Evolutionary conservation across 2,113 vertebrate genomes (phyloP), one percentile per base, ranked within the genome.

Genomic region (Charadrius vociferus): DNA sequence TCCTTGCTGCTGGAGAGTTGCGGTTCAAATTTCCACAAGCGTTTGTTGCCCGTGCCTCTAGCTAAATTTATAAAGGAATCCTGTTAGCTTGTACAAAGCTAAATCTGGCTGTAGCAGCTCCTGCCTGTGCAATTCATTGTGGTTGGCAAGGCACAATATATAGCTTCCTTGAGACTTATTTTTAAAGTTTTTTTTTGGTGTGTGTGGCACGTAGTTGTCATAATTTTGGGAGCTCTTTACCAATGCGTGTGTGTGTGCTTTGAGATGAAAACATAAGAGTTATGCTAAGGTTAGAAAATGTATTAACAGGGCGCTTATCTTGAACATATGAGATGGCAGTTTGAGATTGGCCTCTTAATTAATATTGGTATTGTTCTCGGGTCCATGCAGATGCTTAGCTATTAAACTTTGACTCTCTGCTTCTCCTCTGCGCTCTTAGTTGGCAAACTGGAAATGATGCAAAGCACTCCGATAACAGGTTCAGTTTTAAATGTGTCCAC

Each of bases 51-150:
- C 5, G 19, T 90, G 96, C 93, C 90, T 90, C 78, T 61, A 90
- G 96, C 96, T 98, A 98, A 97, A 98, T 97, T 97, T 98, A 81
- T 93, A 95, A 96, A 97, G 97, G 97, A 97, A 97, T 98, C 72
- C 95, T 96, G 95, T 93, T 93, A 86, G 83, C 95, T n/a, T 86
- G 65, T 93, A 91, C 70, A 61, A 88, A 96, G 93, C 95, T 96
- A 97, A 98, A 97, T 97, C 95, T 97, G 96, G 91, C 90, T 81
- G 50, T 62, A 91, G 93, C 93, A 93, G 10, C 85, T 94, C 79
- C 91, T 90, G 96, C 65, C 72, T 83, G 34, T 75, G 67, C 85
- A 89, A 82, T 93, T 95, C 83, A 85, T 81, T 89, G 67, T 72
- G 81, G 59, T 27, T 97, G 71, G 93, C 91, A 83, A 88, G 52